Evolutionary conservation across 2,888 invertebrate genomes (phyloP).

Genomic region (Tubiluchus corallicola): DNA sequence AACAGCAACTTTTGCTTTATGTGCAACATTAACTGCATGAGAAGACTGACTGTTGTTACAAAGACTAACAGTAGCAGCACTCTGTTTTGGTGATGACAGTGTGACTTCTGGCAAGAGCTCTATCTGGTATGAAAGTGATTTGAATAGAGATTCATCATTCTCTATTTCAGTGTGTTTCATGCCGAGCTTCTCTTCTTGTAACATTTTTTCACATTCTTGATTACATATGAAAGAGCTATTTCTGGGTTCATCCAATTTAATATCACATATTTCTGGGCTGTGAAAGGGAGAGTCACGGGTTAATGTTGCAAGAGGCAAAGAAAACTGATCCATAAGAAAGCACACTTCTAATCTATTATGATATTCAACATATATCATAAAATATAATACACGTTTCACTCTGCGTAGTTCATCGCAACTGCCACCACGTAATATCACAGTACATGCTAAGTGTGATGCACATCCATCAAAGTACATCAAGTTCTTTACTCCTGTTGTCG

Average conservation of each 20-base stretch:
- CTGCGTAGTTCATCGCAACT: constrained; percentile 50
- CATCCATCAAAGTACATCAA: constrained; percentile 86
- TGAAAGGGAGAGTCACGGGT: not conserved
- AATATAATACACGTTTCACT: constrained; percentile 61
- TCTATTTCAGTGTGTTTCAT: not conserved
- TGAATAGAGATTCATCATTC: not conserved
- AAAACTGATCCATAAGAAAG: constrained; percentile 70
- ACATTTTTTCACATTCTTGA: no score
- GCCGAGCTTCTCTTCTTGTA: not conserved
- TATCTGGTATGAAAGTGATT: no score
- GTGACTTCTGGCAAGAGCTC: no score
- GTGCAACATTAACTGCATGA: no score
- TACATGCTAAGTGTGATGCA: constrained; percentile 61
- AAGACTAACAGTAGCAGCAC: no score
- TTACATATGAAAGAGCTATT: no score
- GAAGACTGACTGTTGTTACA: no score
- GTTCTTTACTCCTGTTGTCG: constrained; percentile 43
- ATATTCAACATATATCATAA: constrained; percentile 63
- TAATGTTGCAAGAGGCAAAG: constrained; percentile 35
- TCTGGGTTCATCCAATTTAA: no score
- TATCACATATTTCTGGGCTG: no score
- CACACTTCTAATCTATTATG: constrained; percentile 82
- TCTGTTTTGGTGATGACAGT: no score
- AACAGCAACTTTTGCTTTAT: no score
- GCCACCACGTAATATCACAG: constrained; percentile 63